These are phyloP conservation scores for Pseudanteris insignis DNA, from an alignment of 2,888 invertebrate genomes.

Conservation along the genomic window DNA sequence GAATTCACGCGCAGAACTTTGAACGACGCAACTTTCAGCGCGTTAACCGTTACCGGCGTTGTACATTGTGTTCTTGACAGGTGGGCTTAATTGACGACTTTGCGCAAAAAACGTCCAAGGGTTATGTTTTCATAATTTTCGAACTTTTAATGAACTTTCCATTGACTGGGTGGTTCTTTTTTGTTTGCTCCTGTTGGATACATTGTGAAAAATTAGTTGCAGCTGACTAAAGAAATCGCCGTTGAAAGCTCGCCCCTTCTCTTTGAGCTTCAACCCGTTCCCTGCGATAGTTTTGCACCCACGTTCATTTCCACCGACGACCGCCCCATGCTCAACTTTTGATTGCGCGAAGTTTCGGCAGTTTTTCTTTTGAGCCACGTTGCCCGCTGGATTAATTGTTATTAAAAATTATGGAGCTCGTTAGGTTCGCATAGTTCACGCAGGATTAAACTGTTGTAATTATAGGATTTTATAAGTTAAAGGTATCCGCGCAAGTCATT, in stretches of 20 bases:
- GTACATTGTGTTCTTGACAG: constrained; percentile 43
- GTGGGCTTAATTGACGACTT: constrained; percentile 49
- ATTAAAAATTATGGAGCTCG: constrained; percentile 13
- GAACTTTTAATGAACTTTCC: constrained; percentile 44
- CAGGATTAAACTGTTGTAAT: no score
- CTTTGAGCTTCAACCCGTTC: no score
- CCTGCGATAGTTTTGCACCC: no score
- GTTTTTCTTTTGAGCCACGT: constrained; percentile 8
- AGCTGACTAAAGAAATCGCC: constrained; percentile 30
- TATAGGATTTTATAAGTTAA: no score
- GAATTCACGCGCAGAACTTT: constrained; percentile 48
- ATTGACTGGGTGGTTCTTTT: constrained; percentile 36
- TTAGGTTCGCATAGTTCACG: no score
- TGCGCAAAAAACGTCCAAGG: constrained; percentile 28
- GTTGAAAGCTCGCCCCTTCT: constrained; percentile 1
- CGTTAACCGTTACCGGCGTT: constrained; percentile 39
- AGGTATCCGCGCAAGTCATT: no score
- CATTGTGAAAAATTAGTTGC: constrained; percentile 41
- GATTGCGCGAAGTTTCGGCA: constrained; percentile 18
- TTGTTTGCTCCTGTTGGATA: constrained; percentile 28
- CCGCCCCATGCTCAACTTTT: no score
- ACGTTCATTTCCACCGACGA: no score
- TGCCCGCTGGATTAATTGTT: constrained; percentile 13
- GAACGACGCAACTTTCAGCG: constrained; percentile 52
- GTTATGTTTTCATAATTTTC: constrained; percentile 42